A percentile compares a stretch with the other conserved stretches of the same genome.
Evolutionary conservation across 2,113 vertebrate species (phyloP).

Genomic region (Solea senegalensis): DNA sequence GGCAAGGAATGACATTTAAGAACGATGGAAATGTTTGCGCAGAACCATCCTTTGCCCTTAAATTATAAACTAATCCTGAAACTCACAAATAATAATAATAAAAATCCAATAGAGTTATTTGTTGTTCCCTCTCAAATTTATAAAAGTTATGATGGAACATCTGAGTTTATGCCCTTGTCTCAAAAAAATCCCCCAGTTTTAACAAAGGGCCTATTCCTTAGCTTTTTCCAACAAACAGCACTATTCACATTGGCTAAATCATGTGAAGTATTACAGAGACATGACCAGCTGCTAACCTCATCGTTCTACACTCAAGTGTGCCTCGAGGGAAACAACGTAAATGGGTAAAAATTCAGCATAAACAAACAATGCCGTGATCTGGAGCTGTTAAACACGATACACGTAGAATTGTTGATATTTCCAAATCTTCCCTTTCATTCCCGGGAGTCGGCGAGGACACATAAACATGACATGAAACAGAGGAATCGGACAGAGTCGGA

Average conservation of each 20-base stretch:
- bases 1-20: not conserved
- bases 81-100: conserved; percentile 9
- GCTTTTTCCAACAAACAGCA: conserved; percentile 62
- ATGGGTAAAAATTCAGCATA: conserved; percentile 46
- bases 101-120: conserved; percentile 9
- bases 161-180: conserved; percentile 24
- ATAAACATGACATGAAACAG: conserved; percentile 51
- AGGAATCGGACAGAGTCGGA: conserved; percentile 46
- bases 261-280: conserved; percentile 74
- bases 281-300: conserved; percentile 67
- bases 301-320: conserved; percentile 41
- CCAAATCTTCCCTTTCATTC: conserved; percentile 37
- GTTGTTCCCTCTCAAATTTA: conserved; percentile 18
- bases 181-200: conserved; percentile 63
- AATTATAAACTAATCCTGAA: not conserved
- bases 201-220: conserved; percentile 49
- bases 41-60: not conserved
- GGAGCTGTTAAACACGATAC: conserved; percentile 54
- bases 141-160: conserved; percentile 14
- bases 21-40: not conserved
- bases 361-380: conserved; percentile 63
- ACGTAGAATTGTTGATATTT: conserved; percentile 45
- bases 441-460: conserved; percentile 31
- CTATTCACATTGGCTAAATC: conserved; percentile 72
- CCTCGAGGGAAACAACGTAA: conserved; percentile 59